A percentile compares a stretch with the other conserved stretches of the same genome.
These are phyloP conservation scores for Anguilla obscura DNA, from an alignment of 2,797 vertebrate species.

Conservation along the genomic window DNA sequence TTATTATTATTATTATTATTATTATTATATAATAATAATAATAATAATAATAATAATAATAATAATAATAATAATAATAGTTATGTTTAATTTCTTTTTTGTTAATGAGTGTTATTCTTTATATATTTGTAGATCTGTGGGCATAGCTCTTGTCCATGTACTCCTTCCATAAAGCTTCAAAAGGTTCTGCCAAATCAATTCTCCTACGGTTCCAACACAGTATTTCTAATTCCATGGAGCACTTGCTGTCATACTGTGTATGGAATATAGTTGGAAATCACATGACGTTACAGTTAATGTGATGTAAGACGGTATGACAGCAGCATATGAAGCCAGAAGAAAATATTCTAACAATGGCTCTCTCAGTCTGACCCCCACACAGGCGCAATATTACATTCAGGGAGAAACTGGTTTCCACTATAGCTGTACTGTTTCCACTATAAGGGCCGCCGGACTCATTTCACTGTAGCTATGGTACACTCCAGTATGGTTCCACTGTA, in stretches of 20 bases:
- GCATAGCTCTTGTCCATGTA: background rate
- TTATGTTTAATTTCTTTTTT: too few relatives aligned
- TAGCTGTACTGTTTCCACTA: background rate
- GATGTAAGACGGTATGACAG: too few relatives aligned
- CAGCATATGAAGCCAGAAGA: too few relatives aligned
- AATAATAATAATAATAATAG: too few relatives aligned
- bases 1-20: background rate
- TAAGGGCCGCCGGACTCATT: background rate
- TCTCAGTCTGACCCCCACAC: too few relatives aligned
- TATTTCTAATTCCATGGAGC: background rate
- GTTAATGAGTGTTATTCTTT: too few relatives aligned
- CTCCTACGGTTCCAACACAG: background rate
- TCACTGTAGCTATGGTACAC: background rate
- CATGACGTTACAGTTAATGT: too few relatives aligned
- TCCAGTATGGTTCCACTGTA: background rate
- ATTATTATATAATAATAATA: background rate
- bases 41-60: too few relatives aligned
- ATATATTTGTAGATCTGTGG: background rate
- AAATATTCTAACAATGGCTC: too few relatives aligned
- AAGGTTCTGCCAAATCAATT: background rate
- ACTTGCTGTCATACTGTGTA: background rate
- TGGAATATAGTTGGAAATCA: background rate
- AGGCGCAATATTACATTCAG: too few relatives aligned
- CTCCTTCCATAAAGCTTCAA: background rate
- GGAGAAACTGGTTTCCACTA: background rate